Evolutionary conservation across 2,113 vertebrate genomes (phyloP).

Genomic region (Xenopus tropicalis): UCB_Xtro_10.0 CM004443.2:31965001-31965500

Average conservation of each 20-base stretch:
- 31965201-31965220: constrained; percentile 87
- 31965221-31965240: constrained; percentile 73
- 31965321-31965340: constrained; percentile 91
- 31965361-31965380: constrained; percentile 67
- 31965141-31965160: constrained; percentile 71
- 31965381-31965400: constrained; percentile 47
- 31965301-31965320: constrained; percentile 94
- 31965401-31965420: constrained; percentile 61
- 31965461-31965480: constrained; percentile 53
- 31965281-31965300: constrained; percentile 81
- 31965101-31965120: constrained; percentile 44
- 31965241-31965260: constrained; percentile 61
- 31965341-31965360: constrained; percentile 82
- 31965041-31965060: no score
- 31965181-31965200: constrained; percentile 80
- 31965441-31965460: constrained; percentile 17
- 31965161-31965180: constrained; percentile 69
- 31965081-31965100: no score
- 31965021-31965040: no score
- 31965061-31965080: no score
- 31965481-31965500: constrained; percentile 8
- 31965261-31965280: constrained; percentile 83
- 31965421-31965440: constrained; percentile 55
- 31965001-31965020: no score
- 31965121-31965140: constrained; percentile 72